Evolutionary conservation across 2,797 vertebrate species (phyloP), one percentile per base, ranked within the genome.

Genomic region (Brachyalestes nurse): DNA sequence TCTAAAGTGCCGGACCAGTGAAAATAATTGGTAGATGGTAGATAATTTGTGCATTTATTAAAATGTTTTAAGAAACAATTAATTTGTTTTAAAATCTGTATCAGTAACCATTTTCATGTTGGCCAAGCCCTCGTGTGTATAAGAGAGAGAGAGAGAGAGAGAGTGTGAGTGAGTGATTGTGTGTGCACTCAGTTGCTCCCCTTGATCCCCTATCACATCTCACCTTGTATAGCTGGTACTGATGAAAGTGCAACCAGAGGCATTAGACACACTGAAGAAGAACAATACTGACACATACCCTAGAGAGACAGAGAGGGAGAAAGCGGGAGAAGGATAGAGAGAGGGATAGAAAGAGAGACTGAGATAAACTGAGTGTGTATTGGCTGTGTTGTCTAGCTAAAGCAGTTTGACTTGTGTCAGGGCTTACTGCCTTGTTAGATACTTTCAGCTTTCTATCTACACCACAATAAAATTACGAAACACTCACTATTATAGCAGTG

Each of bases 361-460:
- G n/a, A n/a, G n/a, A n/a, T 40, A 74, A 77, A 77, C 82, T 83
- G 74, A 62, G 19, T 6, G 55, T 13, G 23, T 28, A 75, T 69
- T 65, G 19, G 47, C 23, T 62, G 42, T 42, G 78, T 79, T 81
- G 77, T 84, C 79, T 74, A 8, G 80, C 84, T 89, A 88, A 72
- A 83, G 88, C 84, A 86, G 80, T 84, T 88, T 92, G 90, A 93
- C 91, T 93, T 90, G 91, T 93, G 91, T 92, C 92, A 93, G 90
- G 91, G 84, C 87, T 84, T 87, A 86, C 83, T 86, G 85, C 88
- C 88, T 91, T 87, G 91, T 90, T 90, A 90, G 89, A 90, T 85
- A 88, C 51, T 78, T 77, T 84, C 77, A 70, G 58, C 74, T 79
- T 73, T 82, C 72, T 77, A 47, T 79, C 72, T 71, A 64, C 78